Conservation (phyloP, 2,797 vertebrate species). For the Chelidonichthys spinosus region DNA sequence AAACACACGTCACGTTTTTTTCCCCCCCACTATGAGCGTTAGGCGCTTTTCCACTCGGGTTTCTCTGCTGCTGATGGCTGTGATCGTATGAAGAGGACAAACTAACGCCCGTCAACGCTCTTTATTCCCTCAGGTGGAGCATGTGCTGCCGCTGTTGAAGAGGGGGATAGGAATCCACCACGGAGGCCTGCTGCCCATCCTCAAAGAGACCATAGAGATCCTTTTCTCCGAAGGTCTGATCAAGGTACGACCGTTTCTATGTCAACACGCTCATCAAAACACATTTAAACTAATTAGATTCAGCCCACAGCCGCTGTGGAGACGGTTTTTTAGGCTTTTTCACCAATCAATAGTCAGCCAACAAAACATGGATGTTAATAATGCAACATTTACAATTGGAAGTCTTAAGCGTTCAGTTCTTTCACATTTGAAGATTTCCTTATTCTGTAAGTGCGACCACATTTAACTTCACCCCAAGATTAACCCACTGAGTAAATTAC, state of each 20-base stretch:
- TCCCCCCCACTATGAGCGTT: slow-evolving; percentile 19
- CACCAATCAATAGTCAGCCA: background rate
- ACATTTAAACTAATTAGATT: background rate
- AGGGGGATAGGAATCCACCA: slow-evolving; percentile 98
- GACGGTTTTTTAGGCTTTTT: background rate
- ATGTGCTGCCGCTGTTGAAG: slow-evolving; percentile 96
- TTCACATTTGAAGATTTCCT: background rate
- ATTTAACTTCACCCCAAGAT: background rate
- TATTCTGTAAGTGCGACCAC: background rate
- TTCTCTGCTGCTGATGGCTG: background rate
- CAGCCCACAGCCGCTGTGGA: background rate
- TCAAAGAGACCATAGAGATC: slow-evolving; percentile 99
- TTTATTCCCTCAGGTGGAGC: slow-evolving; percentile 89
- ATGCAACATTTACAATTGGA: background rate
- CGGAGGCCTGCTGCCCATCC: slow-evolving; percentile 94
- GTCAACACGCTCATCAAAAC: background rate
- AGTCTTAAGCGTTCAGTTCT: background rate
- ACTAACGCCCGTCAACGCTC: background rate
- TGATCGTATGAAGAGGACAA: background rate
- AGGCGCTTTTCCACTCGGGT: slow-evolving; percentile 4
- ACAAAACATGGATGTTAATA: background rate
- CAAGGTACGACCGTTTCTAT: slow-evolving; percentile 84
- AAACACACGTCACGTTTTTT: slow-evolving; percentile 15
- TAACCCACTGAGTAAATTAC: background rate
- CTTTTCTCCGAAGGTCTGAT: slow-evolving; percentile 97